phyloP scores from a whole-genome alignment of 2,888 invertebrate species.

The Eremobia ochroleuca region DNA sequence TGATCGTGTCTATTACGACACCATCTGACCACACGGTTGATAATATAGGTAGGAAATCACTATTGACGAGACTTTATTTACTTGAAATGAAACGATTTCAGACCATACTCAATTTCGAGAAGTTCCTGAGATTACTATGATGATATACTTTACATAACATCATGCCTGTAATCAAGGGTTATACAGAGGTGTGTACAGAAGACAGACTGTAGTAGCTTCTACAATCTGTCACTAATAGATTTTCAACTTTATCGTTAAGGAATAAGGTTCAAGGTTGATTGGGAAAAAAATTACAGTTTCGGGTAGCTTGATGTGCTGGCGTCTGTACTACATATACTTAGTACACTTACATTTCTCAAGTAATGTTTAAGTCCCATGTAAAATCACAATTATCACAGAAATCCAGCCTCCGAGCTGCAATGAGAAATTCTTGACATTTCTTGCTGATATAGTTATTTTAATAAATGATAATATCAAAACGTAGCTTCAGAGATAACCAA shows the following conservation, averaged over 20 bases:
- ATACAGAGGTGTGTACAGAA: background rate
- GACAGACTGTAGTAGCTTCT: too few species aligned
- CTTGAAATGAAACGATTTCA: background rate
- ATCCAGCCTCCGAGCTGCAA: background rate
- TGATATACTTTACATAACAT: background rate
- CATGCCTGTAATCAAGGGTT: background rate
- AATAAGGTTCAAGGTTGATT: too few species aligned
- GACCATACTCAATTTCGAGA: too few species aligned
- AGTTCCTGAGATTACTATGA: too few species aligned
- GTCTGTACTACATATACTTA: background rate
- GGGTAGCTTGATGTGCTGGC: too few species aligned
- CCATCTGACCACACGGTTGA: background rate
- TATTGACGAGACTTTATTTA: background rate
- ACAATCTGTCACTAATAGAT: too few species aligned
- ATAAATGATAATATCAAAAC: background rate
- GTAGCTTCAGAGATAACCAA: background rate
- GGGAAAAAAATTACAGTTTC: too few species aligned
- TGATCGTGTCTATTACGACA: conserved; percentile 1
- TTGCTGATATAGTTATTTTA: background rate
- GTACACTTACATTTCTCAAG: background rate
- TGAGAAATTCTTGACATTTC: background rate
- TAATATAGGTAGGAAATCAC: too few species aligned
- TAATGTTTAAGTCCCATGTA: background rate
- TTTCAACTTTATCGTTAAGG: too few species aligned
- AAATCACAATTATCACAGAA: too few species aligned